phyloP scores from a whole-genome alignment of 2,113 vertebrate species.

The Nothoprocta pentlandii region DNA sequence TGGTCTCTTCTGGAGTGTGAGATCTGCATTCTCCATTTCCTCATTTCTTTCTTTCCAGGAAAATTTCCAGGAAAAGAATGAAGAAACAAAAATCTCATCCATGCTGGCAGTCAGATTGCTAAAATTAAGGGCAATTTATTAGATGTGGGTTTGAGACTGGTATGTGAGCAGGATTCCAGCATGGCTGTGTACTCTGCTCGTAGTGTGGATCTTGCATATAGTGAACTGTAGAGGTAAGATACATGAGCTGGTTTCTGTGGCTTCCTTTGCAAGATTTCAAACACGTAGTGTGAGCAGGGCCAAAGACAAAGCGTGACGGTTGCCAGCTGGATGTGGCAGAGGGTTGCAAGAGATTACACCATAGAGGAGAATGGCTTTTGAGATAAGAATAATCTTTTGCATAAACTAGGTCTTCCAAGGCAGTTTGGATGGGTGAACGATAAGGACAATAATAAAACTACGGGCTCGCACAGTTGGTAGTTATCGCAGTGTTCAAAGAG shows the following conservation, averaged over 20 bases:
- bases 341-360: slow-evolving; percentile 70
- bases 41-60: neutral
- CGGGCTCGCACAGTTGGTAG: slow-evolving; percentile 20
- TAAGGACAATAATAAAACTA: slow-evolving; percentile 49
- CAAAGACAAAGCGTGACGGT: slow-evolving; percentile 60
- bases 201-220: rapidly evolving
- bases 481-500: slow-evolving; percentile 44
- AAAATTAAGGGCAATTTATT: neutral
- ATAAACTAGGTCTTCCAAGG: slow-evolving; percentile 67
- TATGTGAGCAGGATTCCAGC: neutral
- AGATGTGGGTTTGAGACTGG: neutral
- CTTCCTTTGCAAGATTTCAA: slow-evolving; percentile 58
- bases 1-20: neutral
- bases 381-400: slow-evolving; percentile 76
- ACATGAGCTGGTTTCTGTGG: slow-evolving; percentile 55
- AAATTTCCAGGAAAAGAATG: neutral
- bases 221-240: slow-evolving; percentile 39
- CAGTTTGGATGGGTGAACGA: slow-evolving; percentile 49
- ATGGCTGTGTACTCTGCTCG: neutral
- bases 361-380: slow-evolving; percentile 69
- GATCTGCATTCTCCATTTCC: neutral
- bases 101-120: neutral
- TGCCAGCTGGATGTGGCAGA: slow-evolving; percentile 68
- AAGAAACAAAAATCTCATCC: neutral
- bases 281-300: slow-evolving; percentile 46